These are phyloP conservation scores for Nasonia vitripennis DNA, from an alignment of 1,140 invertebrate genomes.

Conservation along the genomic window DNA sequence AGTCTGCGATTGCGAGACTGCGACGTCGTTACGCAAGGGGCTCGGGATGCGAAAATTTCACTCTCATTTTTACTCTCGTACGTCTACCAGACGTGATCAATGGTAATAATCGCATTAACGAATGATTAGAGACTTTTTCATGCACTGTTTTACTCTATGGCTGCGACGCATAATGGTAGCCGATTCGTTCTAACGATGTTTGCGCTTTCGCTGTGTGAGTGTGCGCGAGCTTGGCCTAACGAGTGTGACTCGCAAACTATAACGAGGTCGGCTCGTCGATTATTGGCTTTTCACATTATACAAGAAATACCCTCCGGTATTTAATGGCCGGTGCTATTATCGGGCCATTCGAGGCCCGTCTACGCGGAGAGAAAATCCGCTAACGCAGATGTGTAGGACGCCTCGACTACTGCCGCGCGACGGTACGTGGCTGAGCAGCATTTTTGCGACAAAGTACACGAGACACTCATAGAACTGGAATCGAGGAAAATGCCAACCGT, in stretches of 20 bases:
- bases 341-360: slow-evolving; percentile 66
- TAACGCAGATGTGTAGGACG: slow-evolving; percentile 26
- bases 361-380: slow-evolving; percentile 41
- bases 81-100: neutral
- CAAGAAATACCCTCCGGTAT: slow-evolving; percentile 57
- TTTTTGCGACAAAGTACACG: slow-evolving; percentile 32
- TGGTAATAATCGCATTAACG: neutral
- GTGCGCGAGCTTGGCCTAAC: neutral
- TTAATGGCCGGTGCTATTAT: slow-evolving; percentile 66
- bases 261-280: slow-evolving; percentile 60
- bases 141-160: neutral
- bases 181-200: neutral
- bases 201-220: neutral
- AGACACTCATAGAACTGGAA: slow-evolving; percentile 31
- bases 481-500: slow-evolving; percentile 16
- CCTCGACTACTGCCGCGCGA: neutral
- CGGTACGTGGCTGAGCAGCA: neutral
- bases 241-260: slow-evolving; percentile 54
- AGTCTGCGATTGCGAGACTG: neutral
- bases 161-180: neutral
- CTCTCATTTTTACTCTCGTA: neutral
- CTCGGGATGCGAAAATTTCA: neutral
- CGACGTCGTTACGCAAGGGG: neutral
- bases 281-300: slow-evolving; percentile 60
- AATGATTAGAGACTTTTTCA: neutral